phyloP scores from a whole-genome alignment of 92 coral and sea anemone genomes.

The Zoanthus gigantus region DNA sequence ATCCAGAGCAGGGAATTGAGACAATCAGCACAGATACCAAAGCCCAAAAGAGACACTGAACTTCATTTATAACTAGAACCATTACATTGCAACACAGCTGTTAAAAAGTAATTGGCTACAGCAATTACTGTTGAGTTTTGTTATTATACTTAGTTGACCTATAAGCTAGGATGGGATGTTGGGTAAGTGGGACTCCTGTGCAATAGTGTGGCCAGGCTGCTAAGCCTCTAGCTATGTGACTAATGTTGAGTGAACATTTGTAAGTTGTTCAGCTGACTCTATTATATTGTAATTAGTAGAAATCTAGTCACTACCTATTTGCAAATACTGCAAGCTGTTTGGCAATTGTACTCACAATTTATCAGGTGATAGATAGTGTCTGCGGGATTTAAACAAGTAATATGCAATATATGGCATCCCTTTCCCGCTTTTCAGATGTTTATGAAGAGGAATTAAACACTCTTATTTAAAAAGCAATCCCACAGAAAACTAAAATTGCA shows the following conservation, averaged over 20 bases:
- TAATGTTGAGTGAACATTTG: not conserved
- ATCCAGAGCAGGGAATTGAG: not conserved
- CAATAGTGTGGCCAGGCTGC: conserved; percentile 15
- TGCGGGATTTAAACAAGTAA: too few relatives aligned
- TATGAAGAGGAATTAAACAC: too few relatives aligned
- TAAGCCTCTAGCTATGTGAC: not conserved
- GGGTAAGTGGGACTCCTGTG: not conserved
- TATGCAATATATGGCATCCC: too few relatives aligned
- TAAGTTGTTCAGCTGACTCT: not conserved
- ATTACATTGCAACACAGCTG: not conserved
- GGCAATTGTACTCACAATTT: too few relatives aligned
- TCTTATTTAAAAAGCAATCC: too few relatives aligned
- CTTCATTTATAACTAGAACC: not conserved
- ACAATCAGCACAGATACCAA: not conserved
- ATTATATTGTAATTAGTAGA: too few relatives aligned
- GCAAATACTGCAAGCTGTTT: too few relatives aligned
- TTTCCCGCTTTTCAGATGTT: too few relatives aligned
- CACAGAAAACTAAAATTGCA: too few relatives aligned
- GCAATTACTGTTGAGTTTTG: not conserved
- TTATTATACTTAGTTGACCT: conserved; percentile 1
- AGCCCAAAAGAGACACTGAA: not conserved
- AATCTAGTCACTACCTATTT: too few relatives aligned
- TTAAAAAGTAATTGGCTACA: not conserved
- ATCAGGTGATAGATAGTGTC: too few relatives aligned
- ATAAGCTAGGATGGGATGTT: not conserved